Conservation (phyloP, 1,140 invertebrate species). For the Ceratosolen fusciceps region DNA sequence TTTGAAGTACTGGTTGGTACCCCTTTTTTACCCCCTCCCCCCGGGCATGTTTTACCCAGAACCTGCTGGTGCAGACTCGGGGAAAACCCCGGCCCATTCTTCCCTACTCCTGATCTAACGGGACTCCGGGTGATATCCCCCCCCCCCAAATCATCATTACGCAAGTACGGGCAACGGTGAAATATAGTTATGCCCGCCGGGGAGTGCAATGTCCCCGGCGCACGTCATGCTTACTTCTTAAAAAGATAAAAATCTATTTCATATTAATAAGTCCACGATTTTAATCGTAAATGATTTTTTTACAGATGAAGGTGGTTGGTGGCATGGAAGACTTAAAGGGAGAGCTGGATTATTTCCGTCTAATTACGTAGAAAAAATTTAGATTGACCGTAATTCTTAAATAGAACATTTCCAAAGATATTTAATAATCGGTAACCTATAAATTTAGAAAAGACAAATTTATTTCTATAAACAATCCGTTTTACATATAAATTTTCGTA, state of each 20-base stretch:
- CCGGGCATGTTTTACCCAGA: too few relatives aligned
- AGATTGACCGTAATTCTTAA: background rate
- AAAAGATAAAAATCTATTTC: too few relatives aligned
- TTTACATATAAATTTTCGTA: conserved; percentile 26
- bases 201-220: background rate
- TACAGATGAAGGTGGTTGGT: conserved; percentile 81
- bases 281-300: conserved; percentile 38
- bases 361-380: conserved; percentile 77
- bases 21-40: background rate
- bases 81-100: too few relatives aligned
- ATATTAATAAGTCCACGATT: too few relatives aligned
- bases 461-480: conserved; percentile 15
- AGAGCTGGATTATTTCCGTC: conserved; percentile 79
- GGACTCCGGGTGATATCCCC: too few relatives aligned
- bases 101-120: too few relatives aligned
- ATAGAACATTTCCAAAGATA: conserved; percentile 44
- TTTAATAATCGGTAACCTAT: conserved; percentile 25
- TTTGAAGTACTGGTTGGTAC: too few relatives aligned
- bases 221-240: too few relatives aligned
- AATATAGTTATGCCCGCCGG: too few relatives aligned
- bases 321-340: conserved; percentile 75
- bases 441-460: conserved; percentile 9
- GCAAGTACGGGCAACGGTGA: too few relatives aligned
- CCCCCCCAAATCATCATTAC: too few relatives aligned
- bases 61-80: too few relatives aligned